Conservation (phyloP, 2,113 vertebrate species). For the Macaca nemestrina region DNA sequence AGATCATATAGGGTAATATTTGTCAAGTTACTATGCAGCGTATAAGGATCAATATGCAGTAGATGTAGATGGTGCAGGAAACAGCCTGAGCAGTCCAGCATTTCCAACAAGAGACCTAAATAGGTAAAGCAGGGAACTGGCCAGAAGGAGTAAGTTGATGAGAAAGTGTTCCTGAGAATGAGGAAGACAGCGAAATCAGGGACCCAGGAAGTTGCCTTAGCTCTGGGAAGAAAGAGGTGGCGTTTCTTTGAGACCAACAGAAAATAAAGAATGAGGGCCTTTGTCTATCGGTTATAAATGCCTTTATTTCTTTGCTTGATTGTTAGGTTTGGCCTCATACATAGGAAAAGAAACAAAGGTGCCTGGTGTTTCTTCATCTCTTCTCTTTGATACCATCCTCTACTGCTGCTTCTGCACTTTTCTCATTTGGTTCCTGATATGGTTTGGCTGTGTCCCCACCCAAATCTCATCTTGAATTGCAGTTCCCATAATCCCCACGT, state of each 20-base stretch:
- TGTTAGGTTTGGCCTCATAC: background rate
- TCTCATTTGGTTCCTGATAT: background rate
- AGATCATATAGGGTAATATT: background rate
- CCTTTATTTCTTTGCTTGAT: background rate
- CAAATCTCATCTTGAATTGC: no score
- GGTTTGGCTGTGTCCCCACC: no score
- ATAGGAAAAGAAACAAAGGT: background rate
- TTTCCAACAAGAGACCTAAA: background rate
- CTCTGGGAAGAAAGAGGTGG: background rate
- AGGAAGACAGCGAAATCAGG: background rate
- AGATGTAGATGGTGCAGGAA: rapidly evolving
- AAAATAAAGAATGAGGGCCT: background rate
- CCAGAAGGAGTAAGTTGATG: background rate
- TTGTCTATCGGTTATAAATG: background rate
- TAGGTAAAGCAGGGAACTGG: background rate
- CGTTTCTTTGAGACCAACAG: background rate
- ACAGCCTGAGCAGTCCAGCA: background rate
- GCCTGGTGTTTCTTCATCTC: background rate
- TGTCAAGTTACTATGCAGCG: background rate
- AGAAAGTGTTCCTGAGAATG: background rate
- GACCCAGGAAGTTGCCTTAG: background rate
- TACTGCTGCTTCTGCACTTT: background rate
- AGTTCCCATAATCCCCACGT: no score
- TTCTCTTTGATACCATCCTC: background rate
- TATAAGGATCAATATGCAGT: background rate